Evolutionary conservation across 2,797 vertebrate genomes (phyloP).

Genomic region (Natrix natrix): DNA sequence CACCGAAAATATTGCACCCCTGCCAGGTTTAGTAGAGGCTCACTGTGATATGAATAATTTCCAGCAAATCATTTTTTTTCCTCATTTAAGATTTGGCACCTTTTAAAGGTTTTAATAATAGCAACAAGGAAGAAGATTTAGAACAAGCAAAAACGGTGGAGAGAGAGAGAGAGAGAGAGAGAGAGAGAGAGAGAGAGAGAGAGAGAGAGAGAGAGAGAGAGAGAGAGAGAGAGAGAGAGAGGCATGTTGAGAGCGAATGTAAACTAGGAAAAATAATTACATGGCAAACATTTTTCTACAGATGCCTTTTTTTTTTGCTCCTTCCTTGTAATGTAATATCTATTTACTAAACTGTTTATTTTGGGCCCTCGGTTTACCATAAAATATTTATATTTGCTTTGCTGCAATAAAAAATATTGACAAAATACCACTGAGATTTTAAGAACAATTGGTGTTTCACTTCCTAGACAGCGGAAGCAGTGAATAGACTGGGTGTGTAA

Average conservation of each 20-base stretch:
- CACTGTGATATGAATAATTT: slow-evolving; percentile 82
- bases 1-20: slow-evolving; percentile 81
- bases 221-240: slow-evolving; percentile 57
- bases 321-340: slow-evolving; percentile 79
- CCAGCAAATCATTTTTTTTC: slow-evolving; percentile 75
- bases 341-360: slow-evolving; percentile 85
- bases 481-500: background rate
- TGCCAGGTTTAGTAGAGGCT: slow-evolving; percentile 79
- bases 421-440: slow-evolving; percentile 76
- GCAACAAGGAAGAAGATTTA: slow-evolving; percentile 80
- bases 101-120: slow-evolving; percentile 83
- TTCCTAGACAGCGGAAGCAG: slow-evolving; percentile 44
- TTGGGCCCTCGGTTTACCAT: slow-evolving; percentile 80
- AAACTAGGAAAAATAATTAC: slow-evolving; percentile 82
- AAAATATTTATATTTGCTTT: slow-evolving; percentile 80
- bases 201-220: slow-evolving; percentile 8
- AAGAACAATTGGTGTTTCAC: slow-evolving; percentile 67
- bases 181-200: slow-evolving; percentile 44
- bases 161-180: slow-evolving; percentile 26
- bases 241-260: slow-evolving; percentile 74
- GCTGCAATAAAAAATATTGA: slow-evolving; percentile 80
- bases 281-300: slow-evolving; percentile 76
- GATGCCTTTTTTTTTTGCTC: slow-evolving; percentile 69
- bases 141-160: slow-evolving; percentile 77
- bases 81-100: slow-evolving; percentile 82